Evolutionary conservation across 2,113 vertebrate species (phyloP), one percentile per base, ranked within the genome.

Genomic region (Grammomys dolichurus): DNA sequence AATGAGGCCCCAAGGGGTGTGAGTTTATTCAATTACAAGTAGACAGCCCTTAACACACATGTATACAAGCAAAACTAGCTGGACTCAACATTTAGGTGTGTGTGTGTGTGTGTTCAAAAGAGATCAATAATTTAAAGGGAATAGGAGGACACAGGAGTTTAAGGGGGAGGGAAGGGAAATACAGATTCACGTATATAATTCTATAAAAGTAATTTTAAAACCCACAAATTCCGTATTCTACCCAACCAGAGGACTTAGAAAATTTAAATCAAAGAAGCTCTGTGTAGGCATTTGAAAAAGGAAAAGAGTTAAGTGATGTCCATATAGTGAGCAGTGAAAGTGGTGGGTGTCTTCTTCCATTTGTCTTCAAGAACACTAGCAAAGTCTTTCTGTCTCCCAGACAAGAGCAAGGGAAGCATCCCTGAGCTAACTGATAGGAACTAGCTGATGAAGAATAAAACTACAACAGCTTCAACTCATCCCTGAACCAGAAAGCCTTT

Each of bases 301-400:
- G 78, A 36, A 85, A 93, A 93, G 54, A 36, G 87, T 80, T 54
- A n/a, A 87, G 40, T 93, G 63, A 67, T 73, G 10, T 72, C 65
- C 87, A 9, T 56, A 86, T 2, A 69, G n/a, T 69, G 33, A 96
- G 51, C n/a, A 90, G 51, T 76, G 22, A 97, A 17, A 82, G 36
- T 8, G 56, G 8, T 48, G 65, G 10, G 19, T 36, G 10, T 40
- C n/a, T 69, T 84, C n/a, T 92, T 9, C 31, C 76, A 11, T 70
- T 88, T 89, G 54, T 69, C 58, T 92, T 78, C 6, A 90, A 60
- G 63, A 97, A 86, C 13, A 72, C 31, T 9, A 43, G 51, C 20
- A 75, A 78, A 85, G 7, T 36, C 16, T 63, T 89, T 87, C 5
- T 46, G 51, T n/a, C 63, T 75, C 28, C 22, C 14, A 75, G 24